These are phyloP conservation scores for Diorhabda elongata DNA, from an alignment of 1,140 invertebrate species.

Conservation along the genomic window DNA sequence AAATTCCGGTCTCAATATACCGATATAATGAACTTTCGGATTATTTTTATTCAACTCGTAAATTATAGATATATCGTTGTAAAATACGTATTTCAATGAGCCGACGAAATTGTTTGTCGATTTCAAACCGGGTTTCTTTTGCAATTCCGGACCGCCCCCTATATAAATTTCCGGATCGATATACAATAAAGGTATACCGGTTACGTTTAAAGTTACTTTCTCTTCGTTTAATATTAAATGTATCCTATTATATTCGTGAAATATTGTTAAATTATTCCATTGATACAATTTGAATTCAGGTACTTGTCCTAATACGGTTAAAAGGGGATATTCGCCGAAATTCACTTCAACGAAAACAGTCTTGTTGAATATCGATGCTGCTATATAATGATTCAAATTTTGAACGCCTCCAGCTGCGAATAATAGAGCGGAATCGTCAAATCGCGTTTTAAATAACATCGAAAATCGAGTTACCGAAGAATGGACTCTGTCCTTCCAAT, in stretches of 20 bases:
- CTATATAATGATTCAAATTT: constrained; percentile 73
- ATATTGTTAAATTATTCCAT: constrained; percentile 88
- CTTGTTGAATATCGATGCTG: constrained; percentile 73
- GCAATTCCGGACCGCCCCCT: constrained; percentile 67
- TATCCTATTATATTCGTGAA: constrained; percentile 69
- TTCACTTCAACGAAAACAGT: constrained; percentile 77
- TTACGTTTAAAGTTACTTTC: constrained; percentile 62
- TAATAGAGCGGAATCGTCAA: constrained; percentile 81
- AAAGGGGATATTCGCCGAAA: constrained; percentile 72
- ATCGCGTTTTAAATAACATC: constrained; percentile 81
- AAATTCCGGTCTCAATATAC: constrained; percentile 76
- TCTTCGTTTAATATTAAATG: constrained; percentile 71
- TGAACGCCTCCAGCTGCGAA: constrained; percentile 83
- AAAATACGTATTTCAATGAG: constrained; percentile 86
- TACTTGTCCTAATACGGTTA: constrained; percentile 58
- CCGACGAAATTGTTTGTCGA: constrained; percentile 78
- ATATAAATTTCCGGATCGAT: constrained; percentile 93
- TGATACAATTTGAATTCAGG: constrained; percentile 69
- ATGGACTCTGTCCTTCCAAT: constrained; percentile 87
- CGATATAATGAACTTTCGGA: constrained; percentile 66
- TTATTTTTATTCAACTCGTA: constrained; percentile 79
- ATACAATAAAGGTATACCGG: constrained; percentile 71
- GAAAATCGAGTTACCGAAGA: constrained; percentile 82
- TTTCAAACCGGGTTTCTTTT: constrained; percentile 69
- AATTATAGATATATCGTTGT: constrained; percentile 86